Conservation (phyloP, 2,113 vertebrate species). For the Brachyhypopomus occidentalis region DNA sequence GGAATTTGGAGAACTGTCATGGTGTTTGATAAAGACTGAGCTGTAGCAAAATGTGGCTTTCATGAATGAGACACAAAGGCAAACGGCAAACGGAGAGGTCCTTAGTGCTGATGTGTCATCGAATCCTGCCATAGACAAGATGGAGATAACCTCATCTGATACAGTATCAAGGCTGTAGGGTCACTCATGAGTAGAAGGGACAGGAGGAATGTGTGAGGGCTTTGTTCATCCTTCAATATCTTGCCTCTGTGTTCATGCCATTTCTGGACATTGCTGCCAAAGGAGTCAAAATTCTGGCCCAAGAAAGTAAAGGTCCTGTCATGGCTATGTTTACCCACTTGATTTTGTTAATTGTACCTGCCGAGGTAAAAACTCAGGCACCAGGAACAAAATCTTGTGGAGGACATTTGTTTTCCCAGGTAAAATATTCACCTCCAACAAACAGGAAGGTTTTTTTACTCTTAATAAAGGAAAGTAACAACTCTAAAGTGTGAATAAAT, state of each 20-base stretch:
- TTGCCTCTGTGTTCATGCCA: neutral
- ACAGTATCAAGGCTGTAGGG: neutral
- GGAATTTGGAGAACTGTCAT: neutral
- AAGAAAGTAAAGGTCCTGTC: too few relatives aligned
- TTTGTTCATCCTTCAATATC: neutral
- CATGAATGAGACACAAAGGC: neutral
- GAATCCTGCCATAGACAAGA: neutral
- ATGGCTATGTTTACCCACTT: too few relatives aligned
- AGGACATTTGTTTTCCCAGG: too few relatives aligned
- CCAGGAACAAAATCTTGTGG: too few relatives aligned
- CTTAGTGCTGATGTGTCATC: neutral
- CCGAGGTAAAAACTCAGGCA: too few relatives aligned
- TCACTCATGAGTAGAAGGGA: constrained; percentile 7
- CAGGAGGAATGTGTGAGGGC: neutral
- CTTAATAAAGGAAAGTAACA: too few relatives aligned
- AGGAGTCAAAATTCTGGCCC: too few relatives aligned
- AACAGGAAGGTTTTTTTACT: too few relatives aligned
- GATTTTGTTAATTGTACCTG: too few relatives aligned
- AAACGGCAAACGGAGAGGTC: neutral
- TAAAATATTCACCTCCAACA: too few relatives aligned
- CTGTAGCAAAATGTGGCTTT: neutral
- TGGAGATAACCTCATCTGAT: too few relatives aligned
- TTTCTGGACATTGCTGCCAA: neutral
- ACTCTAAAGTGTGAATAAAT: neutral
- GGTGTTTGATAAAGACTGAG: constrained; percentile 1